Percentiles rank a stretch among this genome's conserved stretches.
Evolutionary conservation across 2,797 vertebrate species (phyloP).

Genomic region (Tapirus indicus): DNA sequence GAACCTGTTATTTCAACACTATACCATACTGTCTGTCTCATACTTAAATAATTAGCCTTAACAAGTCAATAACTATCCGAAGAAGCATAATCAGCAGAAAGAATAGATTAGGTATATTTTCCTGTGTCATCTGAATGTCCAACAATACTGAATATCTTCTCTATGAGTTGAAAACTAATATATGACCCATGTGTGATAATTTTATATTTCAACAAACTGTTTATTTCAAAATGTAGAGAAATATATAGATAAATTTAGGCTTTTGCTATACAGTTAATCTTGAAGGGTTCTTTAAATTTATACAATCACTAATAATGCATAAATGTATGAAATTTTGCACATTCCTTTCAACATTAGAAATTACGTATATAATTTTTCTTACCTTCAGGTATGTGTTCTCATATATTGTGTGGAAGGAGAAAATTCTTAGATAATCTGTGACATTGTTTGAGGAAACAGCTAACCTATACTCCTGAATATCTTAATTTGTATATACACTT

Average conservation of each 20-base stretch:
- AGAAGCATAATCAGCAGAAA: too few species aligned
- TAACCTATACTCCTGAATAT: not conserved
- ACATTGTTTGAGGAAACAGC: not conserved
- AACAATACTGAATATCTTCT: too few species aligned
- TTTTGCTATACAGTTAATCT: not conserved
- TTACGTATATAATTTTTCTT: not conserved
- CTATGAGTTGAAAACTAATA: too few species aligned
- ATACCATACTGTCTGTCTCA: too few species aligned
- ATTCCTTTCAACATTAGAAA: not conserved
- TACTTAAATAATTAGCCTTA: too few species aligned
- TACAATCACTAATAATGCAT: not conserved
- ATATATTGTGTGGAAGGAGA: not conserved
- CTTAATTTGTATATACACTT: not conserved
- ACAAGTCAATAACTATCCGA: too few species aligned
- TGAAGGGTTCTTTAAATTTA: not conserved
- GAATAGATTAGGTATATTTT: too few species aligned
- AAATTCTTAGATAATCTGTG: not conserved
- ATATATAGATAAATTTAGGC: not conserved
- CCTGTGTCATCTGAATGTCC: too few species aligned
- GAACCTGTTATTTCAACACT: too few species aligned
- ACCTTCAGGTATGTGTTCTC: not conserved
- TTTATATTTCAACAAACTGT: not conserved
- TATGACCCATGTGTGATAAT: not conserved
- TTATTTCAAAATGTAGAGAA: not conserved
- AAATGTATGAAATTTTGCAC: not conserved